Evolutionary conservation across 2,113 vertebrate species (phyloP).

Genomic region (Microcebus jonahi): DNA sequence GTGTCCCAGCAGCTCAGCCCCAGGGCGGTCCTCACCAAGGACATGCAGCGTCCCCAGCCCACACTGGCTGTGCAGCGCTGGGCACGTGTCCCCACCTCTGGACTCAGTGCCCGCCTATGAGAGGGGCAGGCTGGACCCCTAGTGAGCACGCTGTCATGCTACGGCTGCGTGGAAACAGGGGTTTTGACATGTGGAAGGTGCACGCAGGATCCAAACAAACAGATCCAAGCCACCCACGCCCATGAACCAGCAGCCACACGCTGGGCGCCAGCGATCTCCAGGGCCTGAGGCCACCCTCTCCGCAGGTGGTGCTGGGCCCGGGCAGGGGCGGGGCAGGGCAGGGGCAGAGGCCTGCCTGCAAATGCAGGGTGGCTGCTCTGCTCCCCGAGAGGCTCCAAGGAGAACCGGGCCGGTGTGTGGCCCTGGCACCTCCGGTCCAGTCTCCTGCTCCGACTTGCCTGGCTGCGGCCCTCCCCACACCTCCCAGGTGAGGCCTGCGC

Average conservation of each 20-base stretch:
- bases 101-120: neutral
- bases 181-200: neutral
- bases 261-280: neutral
- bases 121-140: neutral
- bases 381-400: neutral
- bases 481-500: neutral
- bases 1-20: neutral
- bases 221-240: neutral
- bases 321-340: neutral
- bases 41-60: neutral
- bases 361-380: neutral
- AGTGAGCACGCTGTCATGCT: neutral
- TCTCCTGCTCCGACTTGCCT: slow-evolving; percentile 52
- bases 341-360: neutral
- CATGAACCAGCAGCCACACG: neutral
- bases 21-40: neutral
- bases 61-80: neutral
- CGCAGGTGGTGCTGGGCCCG: neutral
- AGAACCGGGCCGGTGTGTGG: slow-evolving; percentile 27
- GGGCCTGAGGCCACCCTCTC: neutral
- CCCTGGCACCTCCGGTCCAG: slow-evolving; percentile 23
- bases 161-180: neutral
- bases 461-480: neutral
- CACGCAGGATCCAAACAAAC: neutral
- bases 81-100: neutral